These are phyloP conservation scores for Hymenochirus boettgeri DNA, from an alignment of 2,113 vertebrate genomes.

Conservation along the genomic window DNA sequence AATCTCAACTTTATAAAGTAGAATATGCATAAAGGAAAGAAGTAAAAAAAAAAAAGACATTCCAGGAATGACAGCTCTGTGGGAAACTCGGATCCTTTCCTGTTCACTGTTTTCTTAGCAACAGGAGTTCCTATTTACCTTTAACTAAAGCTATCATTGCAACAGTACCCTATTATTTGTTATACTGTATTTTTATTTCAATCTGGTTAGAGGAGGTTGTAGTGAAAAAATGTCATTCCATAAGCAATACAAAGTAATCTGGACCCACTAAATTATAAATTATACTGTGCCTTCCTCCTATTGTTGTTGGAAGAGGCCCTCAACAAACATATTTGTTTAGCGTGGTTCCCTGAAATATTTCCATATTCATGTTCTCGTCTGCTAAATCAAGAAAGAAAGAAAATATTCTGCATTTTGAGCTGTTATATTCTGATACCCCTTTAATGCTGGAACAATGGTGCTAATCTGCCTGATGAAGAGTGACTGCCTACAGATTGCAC, in stretches of 20 bases:
- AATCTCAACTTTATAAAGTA: no score
- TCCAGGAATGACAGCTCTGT: conserved; percentile 53
- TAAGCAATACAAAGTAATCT: conserved; percentile 53
- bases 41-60: conserved; percentile 23
- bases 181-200: conserved; percentile 44
- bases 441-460: conserved; percentile 48
- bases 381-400: conserved; percentile 45
- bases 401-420: conserved; percentile 47
- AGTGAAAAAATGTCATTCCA: conserved; percentile 41
- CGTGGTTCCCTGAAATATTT: conserved; percentile 47
- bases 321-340: conserved; percentile 48
- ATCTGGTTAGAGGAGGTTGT: conserved; percentile 41
- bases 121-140: conserved; percentile 55
- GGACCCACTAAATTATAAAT: conserved; percentile 42
- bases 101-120: conserved; percentile 54
- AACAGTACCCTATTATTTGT: conserved; percentile 52
- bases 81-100: conserved; percentile 48
- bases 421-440: conserved; percentile 45
- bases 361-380: conserved; percentile 46
- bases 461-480: conserved; percentile 56
- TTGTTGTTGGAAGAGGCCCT: conserved; percentile 45
- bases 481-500: conserved; percentile 30
- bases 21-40: no score
- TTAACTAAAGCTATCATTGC: conserved; percentile 53
- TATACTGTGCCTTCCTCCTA: conserved; percentile 43